These are phyloP conservation scores for Aplodontia rufa DNA, from an alignment of 2,113 vertebrate species.

Conservation along the genomic window DNA sequence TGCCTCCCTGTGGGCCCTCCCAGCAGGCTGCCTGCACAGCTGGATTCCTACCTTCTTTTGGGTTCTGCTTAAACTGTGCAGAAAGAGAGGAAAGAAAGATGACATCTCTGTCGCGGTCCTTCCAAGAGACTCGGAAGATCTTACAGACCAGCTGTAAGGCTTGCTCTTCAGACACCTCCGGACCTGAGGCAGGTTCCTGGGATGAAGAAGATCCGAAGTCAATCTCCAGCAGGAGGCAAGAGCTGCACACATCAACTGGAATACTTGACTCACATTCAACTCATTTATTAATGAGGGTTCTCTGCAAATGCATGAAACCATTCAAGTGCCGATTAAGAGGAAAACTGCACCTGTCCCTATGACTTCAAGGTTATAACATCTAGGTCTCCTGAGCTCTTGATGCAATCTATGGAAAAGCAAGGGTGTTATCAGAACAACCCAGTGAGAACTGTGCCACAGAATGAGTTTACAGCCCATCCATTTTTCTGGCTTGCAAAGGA, in stretches of 20 bases:
- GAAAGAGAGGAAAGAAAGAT: conserved; percentile 96
- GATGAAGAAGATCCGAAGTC: conserved; percentile 2
- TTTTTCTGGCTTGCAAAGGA: not conserved
- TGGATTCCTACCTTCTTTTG: conserved; percentile 91
- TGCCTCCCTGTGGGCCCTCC: rapidly evolving
- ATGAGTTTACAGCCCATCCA: rapidly evolving
- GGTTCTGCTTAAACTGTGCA: conserved; percentile 94
- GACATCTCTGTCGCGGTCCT: conserved; percentile 96
- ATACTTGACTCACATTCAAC: not conserved
- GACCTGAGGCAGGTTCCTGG: conserved; percentile 92
- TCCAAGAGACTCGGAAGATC: conserved; percentile 99
- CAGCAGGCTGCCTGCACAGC: not conserved
- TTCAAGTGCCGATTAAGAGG: not conserved
- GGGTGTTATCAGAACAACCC: not conserved
- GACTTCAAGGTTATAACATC: not conserved
- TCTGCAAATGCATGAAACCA: not conserved
- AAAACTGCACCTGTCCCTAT: not conserved
- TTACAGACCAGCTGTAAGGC: conserved; percentile 98
- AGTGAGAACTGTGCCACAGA: not conserved
- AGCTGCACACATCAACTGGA: not conserved
- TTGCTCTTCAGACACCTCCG: conserved; percentile 97
- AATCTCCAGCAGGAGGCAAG: not conserved
- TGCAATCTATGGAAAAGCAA: too few species aligned
- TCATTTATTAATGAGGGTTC: not conserved
- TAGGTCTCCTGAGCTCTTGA: not conserved